phyloP scores from a whole-genome alignment of 1,140 invertebrate species.

The Mizuhopecten yessoensis region DNA sequence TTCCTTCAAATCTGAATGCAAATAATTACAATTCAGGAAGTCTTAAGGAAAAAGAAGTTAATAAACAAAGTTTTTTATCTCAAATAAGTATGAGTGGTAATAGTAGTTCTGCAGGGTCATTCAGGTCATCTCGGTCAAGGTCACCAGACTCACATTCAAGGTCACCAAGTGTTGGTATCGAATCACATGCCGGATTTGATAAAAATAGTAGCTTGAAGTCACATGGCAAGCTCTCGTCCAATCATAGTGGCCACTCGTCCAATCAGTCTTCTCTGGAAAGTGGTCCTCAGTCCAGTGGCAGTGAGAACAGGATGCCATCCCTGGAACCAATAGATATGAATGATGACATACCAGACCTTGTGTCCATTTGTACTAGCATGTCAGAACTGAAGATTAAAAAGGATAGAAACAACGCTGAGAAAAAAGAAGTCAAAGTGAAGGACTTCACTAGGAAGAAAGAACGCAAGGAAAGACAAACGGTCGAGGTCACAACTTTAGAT shows the following conservation, averaged over 20 bases:
- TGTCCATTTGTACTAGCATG: not conserved
- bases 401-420: not conserved
- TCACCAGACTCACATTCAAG: too few species aligned
- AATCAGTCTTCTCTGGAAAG: not conserved
- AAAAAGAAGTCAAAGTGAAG: not conserved
- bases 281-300: too few species aligned
- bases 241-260: not conserved
- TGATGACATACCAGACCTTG: not conserved
- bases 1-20: not conserved
- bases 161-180: not conserved
- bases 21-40: not conserved
- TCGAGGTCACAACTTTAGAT: not conserved
- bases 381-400: conserved; percentile 18
- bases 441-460: not conserved
- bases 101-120: not conserved
- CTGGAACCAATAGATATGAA: conserved; percentile 34
- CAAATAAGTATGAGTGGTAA: not conserved
- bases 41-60: not conserved
- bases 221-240: too few species aligned
- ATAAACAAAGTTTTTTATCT: not conserved
- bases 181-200: not conserved
- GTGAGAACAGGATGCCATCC: not conserved
- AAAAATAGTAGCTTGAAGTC: too few species aligned
- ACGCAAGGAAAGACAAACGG: not conserved
- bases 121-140: too few species aligned